phyloP scores from a whole-genome alignment of 2,888 invertebrate genomes.

The Perdita meconis region DNA sequence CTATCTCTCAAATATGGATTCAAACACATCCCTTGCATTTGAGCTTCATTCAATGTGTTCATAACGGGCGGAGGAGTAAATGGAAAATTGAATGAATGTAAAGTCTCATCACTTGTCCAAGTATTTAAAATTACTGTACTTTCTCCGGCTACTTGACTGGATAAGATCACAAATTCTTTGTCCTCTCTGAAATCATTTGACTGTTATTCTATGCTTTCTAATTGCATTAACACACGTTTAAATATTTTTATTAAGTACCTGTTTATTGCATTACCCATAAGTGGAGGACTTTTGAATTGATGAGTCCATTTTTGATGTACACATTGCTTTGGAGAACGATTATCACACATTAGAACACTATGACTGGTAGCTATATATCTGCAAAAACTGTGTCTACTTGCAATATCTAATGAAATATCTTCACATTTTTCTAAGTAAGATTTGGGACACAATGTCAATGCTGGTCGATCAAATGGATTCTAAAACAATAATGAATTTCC shows the following conservation, averaged over 20 bases:
- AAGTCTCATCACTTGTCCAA: slow-evolving; percentile 73
- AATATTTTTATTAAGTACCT: slow-evolving; percentile 78
- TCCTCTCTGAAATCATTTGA: slow-evolving; percentile 65
- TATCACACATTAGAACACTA: slow-evolving; percentile 78
- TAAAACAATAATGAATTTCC: slow-evolving; percentile 46
- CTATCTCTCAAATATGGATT: slow-evolving; percentile 77
- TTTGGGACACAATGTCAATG: slow-evolving; percentile 77
- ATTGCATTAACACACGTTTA: background rate
- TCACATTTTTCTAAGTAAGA: slow-evolving; percentile 77
- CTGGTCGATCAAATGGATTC: slow-evolving; percentile 69
- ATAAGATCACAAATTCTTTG: slow-evolving; percentile 76
- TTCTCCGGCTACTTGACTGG: slow-evolving; percentile 78
- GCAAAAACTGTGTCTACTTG: slow-evolving; percentile 75
- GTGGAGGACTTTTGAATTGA: slow-evolving; percentile 85
- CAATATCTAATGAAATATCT: slow-evolving; percentile 71
- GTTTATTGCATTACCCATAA: slow-evolving; percentile 82
- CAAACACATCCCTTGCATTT: slow-evolving; percentile 77
- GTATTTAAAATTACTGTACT: slow-evolving; percentile 77
- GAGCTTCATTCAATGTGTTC: slow-evolving; percentile 75
- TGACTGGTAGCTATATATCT: slow-evolving; percentile 79
- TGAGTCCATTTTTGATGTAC: slow-evolving; percentile 86
- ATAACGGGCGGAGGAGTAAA: slow-evolving; percentile 74
- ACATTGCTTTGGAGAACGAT: slow-evolving; percentile 71
- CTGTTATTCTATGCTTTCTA: background rate
- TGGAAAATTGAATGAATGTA: slow-evolving; percentile 77